Base-by-base conservation (phyloP, 2,797 vertebrate genomes). In the Gymnoscopelus microlampas region DNA sequence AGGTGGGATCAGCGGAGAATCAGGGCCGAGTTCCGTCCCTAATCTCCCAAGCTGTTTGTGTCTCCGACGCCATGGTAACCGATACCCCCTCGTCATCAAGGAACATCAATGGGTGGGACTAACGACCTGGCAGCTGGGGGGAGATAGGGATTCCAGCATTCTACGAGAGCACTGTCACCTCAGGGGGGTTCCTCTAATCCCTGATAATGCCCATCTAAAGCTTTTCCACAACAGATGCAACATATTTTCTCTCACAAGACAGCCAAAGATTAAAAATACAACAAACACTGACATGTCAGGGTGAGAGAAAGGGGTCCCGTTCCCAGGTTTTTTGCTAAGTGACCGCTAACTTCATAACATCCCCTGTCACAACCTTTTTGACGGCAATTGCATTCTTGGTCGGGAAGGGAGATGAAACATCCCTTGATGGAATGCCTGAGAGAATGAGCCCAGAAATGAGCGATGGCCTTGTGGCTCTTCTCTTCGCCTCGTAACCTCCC, bases 1-100 rank as follows among this genome's bases (percentile, higher is more conserved):
- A 87, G 89, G 87, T 75, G 76, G 91, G 91, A 93, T 93, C 88
- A 91, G 61, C 74, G 4, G 71, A 87, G 85, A 91, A 89, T 90
- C 87, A 70, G 92, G 85, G 75, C 88, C 39, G 85, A 78, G 89
- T 91, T 91, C 88, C 80, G 76, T 70, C 77, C 81, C 69, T 94
- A 93, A 93, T 92, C 91, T 91, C 79, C 69, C 75, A 44, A 81
- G 72, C 83, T 91, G 91, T 93, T 93, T 92, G 92, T 91, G 87
- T 93, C 91, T 87, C 75, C 11, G 81, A 88, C 86, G 85, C 91
- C 89, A 90, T 93, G 92, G 92, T 93, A 94, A 92, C 89, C 60
- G 92, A 94, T 92, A 93, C 88, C 79, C 8, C 78, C 75, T 81
- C 74, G 67, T 88, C 92, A 93, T 93, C 90, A 92, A 90, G 92